Percentiles rank a stretch among this genome's conserved stretches.
Conservation (phyloP, 2,113 vertebrate species). For the Bombycilla garrulus region DNA sequence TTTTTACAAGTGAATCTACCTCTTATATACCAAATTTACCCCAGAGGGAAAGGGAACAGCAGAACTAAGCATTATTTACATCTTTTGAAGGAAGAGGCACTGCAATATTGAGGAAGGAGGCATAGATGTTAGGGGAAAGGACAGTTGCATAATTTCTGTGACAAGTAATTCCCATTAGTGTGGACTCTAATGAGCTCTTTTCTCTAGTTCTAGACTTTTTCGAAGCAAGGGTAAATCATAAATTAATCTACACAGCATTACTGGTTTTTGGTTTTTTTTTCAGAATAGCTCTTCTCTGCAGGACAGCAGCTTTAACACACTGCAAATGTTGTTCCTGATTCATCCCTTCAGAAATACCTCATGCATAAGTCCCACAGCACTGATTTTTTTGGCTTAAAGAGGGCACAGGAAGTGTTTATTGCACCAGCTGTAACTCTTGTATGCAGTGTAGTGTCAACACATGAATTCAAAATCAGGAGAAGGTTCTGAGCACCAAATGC, state of each 20-base stretch:
- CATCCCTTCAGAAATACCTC: not conserved
- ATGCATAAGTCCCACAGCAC: not conserved
- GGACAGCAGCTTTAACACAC: not conserved
- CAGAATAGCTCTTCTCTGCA: not conserved
- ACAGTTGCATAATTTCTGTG: not conserved
- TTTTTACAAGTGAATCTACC: not conserved
- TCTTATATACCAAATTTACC: not conserved
- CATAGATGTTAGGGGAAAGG: not conserved
- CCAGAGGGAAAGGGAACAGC: not conserved
- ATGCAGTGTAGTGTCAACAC: not conserved
- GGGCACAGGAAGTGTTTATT: not conserved
- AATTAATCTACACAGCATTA: not conserved
- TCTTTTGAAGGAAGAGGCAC: not conserved
- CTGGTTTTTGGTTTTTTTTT: not conserved
- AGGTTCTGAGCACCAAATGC: not conserved
- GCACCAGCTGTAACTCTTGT: not conserved
- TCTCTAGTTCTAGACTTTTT: not conserved
- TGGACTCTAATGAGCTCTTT: not conserved
- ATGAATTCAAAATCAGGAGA: not conserved
- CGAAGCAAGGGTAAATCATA: not conserved
- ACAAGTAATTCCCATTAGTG: not conserved
- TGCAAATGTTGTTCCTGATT: not conserved
- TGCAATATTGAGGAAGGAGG: not conserved
- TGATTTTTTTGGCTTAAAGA: not conserved
- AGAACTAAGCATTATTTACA: not conserved